A percentile compares a stretch with the other conserved stretches of the same genome.
These are phyloP conservation scores for Amphiprion percula DNA, from an alignment of 2,113 vertebrate species.

Conservation along the genomic window DNA sequence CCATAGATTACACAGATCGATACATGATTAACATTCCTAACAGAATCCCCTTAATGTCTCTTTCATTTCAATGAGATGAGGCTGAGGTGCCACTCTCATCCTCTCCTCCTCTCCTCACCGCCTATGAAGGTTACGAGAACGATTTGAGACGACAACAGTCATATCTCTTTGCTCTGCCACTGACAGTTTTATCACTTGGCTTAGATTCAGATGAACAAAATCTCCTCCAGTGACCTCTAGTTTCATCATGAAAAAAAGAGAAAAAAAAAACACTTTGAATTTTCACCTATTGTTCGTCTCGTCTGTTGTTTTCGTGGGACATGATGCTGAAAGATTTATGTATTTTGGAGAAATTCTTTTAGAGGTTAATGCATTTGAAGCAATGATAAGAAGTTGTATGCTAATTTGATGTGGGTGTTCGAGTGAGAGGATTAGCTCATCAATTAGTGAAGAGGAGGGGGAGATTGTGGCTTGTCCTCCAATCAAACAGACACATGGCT, in stretches of 20 bases:
- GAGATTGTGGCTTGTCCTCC: slow-evolving; percentile 18
- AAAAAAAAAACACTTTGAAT: slow-evolving; percentile 11
- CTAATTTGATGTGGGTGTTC: slow-evolving; percentile 32
- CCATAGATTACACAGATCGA: slow-evolving; percentile 63
- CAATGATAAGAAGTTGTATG: slow-evolving; percentile 23
- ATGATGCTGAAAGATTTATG: slow-evolving; percentile 28
- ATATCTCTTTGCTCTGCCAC: slow-evolving; percentile 50
- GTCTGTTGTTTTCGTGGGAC: slow-evolving; percentile 33
- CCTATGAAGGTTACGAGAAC: slow-evolving; percentile 57
- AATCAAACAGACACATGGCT: neutral
- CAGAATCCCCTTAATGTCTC: slow-evolving; percentile 46
- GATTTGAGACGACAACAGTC: slow-evolving; percentile 47
- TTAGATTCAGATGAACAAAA: slow-evolving; percentile 42
- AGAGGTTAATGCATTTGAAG: slow-evolving; percentile 49
- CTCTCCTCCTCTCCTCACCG: slow-evolving; percentile 5
- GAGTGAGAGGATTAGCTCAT: slow-evolving; percentile 3
- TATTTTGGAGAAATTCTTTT: slow-evolving; percentile 14
- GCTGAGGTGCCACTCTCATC: slow-evolving; percentile 16
- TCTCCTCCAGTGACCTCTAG: slow-evolving; percentile 47
- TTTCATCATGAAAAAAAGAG: slow-evolving; percentile 1
- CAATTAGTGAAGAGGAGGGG: neutral
- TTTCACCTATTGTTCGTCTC: slow-evolving; percentile 20
- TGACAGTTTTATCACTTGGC: slow-evolving; percentile 68
- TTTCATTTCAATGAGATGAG: slow-evolving; percentile 52
- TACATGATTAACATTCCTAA: slow-evolving; percentile 72